phyloP scores from a whole-genome alignment of 2,797 vertebrate species.

The Syngnathus rostellatus region DNA sequence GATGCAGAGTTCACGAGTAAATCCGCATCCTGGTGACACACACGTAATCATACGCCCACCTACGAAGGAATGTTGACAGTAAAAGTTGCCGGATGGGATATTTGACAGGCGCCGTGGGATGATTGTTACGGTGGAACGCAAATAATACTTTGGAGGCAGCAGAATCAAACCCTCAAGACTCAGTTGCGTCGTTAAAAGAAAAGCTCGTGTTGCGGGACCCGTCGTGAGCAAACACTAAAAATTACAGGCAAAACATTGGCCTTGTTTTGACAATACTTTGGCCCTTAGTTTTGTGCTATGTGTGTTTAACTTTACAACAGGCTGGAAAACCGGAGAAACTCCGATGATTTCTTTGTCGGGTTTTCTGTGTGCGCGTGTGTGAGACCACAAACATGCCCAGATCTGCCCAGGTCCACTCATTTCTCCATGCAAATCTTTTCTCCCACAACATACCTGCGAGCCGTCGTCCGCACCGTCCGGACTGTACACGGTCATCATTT shows the following conservation, averaged over 20 bases:
- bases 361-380: no score
- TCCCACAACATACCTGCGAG: neutral
- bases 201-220: neutral
- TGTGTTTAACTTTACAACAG: no score
- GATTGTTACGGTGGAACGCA: neutral
- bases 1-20: neutral
- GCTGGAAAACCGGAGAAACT: no score
- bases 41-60: neutral
- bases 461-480: constrained; percentile 9
- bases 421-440: no score
- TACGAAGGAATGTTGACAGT: neutral
- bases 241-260: no score
- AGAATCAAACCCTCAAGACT: neutral
- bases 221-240: constrained; percentile 32
- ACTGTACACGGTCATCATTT: constrained; percentile 38
- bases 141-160: neutral
- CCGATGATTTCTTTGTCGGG: no score
- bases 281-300: no score
- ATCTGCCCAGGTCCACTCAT: no score
- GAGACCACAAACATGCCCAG: no score
- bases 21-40: neutral
- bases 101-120: neutral
- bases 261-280: no score
- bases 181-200: neutral
- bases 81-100: neutral